Percentiles rank a stretch among this genome's conserved stretches.
These are phyloP conservation scores for Drosophila parvula DNA, from an alignment of 1,140 invertebrate genomes.

Conservation along the genomic window DNA sequence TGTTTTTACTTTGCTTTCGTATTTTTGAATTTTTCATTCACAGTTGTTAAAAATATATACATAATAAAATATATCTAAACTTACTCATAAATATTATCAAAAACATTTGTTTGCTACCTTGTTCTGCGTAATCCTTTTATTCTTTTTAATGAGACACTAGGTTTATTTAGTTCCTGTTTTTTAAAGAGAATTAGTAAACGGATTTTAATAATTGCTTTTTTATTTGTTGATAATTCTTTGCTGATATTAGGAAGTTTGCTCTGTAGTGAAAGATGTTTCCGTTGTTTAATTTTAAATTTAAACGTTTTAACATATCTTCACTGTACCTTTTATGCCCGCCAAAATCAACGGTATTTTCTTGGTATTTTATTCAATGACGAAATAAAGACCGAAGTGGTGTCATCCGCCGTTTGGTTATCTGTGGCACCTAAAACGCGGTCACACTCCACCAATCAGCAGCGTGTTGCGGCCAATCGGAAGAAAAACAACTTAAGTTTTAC, in stretches of 20 bases:
- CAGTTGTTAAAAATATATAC: too few relatives aligned
- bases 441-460: slow-evolving; percentile 46
- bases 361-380: slow-evolving; percentile 25
- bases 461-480: slow-evolving; percentile 35
- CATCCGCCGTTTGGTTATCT: slow-evolving; percentile 17
- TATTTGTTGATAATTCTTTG: background rate
- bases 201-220: background rate
- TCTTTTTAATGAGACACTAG: background rate
- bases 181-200: background rate
- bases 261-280: too few relatives aligned
- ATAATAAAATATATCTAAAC: too few relatives aligned
- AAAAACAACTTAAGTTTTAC: slow-evolving; percentile 33
- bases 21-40: too few relatives aligned
- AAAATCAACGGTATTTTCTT: slow-evolving; percentile 9
- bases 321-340: background rate
- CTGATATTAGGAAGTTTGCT: background rate
- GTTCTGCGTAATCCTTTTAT: background rate
- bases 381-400: slow-evolving; percentile 16
- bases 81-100: too few relatives aligned
- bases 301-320: background rate
- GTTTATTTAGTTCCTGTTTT: background rate
- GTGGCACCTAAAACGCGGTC: background rate
- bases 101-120: background rate
- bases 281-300: too few relatives aligned
- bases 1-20: too few relatives aligned